Evolutionary conservation across 2,113 vertebrate genomes (phyloP), one percentile per base, ranked within the genome.

Genomic region (Aspiorhynchus laticeps): DNA sequence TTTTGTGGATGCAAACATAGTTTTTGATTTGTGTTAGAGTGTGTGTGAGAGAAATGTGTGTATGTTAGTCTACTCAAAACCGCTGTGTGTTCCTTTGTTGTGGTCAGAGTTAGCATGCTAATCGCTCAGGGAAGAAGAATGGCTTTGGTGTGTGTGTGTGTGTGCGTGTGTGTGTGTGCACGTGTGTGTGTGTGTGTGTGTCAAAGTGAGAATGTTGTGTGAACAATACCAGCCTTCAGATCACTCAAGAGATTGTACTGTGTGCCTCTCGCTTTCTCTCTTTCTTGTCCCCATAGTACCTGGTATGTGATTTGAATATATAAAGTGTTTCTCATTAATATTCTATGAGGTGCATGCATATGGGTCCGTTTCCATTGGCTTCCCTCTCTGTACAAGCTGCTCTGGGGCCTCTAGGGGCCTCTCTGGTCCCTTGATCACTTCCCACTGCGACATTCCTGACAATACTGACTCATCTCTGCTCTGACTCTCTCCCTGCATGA

Each of bases 191-290:
- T 46, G 59, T 56, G 75, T 31, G 48, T 78, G 43, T 5, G 48
- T 78, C 19, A 74, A 31, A 81, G 41, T 41, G 21, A 67, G 83
- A 81, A 74, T 56, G 71, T 26, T 56, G 24, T 33, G 36, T 65
- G 33, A 73, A 88, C 88, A 88, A 86, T 88, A 84, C 80, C 51
- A 86, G 83, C 83, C 69, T 84, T 84, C 33, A 84, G 83, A 84
- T 48, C 26, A 36, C 33, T 21, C n/a, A 28, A 59, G 36, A 26
- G 69, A 59, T 75, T 82, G 53, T 17, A 82, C n/a, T 67, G 26
- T 31, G 19, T 26, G 56, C 8, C 43, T 15, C 74, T 14, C n/a
- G n/a, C 38, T 1, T 38, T 41, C 36, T 4, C 56, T 21, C 38
- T 26, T 69, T n/a, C 65, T 21, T 28, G 21, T 43, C 48, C 65